These are phyloP conservation scores for Salvelinus alpinus DNA, from an alignment of 2,113 vertebrate genomes.

Conservation along the genomic window DNA sequence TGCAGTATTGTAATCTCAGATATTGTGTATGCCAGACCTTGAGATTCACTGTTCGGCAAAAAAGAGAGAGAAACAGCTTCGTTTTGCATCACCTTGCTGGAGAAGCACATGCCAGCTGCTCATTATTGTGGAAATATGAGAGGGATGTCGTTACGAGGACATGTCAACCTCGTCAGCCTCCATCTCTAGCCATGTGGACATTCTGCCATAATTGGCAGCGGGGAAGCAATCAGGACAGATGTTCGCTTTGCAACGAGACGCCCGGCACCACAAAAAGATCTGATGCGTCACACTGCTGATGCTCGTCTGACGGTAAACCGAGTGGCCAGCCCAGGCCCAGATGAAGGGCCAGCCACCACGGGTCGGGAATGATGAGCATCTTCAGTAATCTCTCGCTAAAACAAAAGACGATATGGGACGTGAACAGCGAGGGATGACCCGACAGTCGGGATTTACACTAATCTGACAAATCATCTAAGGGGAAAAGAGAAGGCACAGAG, in stretches of 20 bases:
- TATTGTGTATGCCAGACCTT: not conserved
- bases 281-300: constrained; percentile 15
- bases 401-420: constrained; percentile 28
- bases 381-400: constrained; percentile 33
- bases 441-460: constrained; percentile 31
- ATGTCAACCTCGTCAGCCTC: constrained; percentile 9
- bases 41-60: not conserved
- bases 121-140: constrained; percentile 32
- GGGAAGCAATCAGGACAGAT: constrained; percentile 44
- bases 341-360: constrained; percentile 18
- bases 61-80: not conserved
- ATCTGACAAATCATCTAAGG: constrained; percentile 56
- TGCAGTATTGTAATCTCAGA: too few species aligned
- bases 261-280: constrained; percentile 13
- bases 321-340: not conserved
- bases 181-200: constrained; percentile 7
- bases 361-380: constrained; percentile 37
- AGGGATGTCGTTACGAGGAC: constrained; percentile 19
- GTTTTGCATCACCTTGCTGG: not conserved
- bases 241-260: constrained; percentile 43
- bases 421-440: constrained; percentile 27
- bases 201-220: not conserved
- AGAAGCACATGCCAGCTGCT: constrained; percentile 21
- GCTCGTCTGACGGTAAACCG: constrained; percentile 24
- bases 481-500: constrained; percentile 30